phyloP scores from a whole-genome alignment of 2,113 vertebrate genomes.

The Lycocorax pyrrhopterus region DNA sequence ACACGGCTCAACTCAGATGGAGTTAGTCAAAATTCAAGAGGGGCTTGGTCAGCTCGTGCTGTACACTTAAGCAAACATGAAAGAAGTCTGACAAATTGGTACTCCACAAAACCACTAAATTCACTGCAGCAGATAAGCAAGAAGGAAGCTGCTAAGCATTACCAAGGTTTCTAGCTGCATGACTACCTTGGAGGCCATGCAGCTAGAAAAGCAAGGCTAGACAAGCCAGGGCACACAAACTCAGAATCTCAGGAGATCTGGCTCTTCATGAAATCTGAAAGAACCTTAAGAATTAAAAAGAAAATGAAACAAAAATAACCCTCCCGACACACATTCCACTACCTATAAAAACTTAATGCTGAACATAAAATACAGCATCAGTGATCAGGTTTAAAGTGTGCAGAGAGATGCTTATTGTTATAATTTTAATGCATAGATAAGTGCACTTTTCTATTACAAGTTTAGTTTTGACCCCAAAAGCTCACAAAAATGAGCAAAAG shows the following conservation, averaged over 20 bases:
- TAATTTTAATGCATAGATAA: not conserved
- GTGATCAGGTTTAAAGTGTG: not conserved
- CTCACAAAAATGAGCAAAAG: not conserved
- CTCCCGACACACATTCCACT: not conserved
- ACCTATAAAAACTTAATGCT: not conserved
- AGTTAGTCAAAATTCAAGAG: not conserved
- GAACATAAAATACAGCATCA: not conserved
- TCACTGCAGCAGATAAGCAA: not conserved
- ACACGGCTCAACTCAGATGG: not conserved
- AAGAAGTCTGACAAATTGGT: not conserved
- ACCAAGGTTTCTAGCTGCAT: not conserved
- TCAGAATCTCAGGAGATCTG: not conserved
- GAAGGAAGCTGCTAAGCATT: not conserved
- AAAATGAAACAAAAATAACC: not conserved
- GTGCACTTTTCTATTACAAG: not conserved
- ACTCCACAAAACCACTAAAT: not conserved
- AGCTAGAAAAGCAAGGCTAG: not conserved
- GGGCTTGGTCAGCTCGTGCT: not conserved
- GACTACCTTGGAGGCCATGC: not conserved
- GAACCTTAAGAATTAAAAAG: not conserved
- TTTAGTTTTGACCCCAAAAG: not conserved
- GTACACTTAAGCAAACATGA: not conserved
- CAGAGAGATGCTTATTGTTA: not conserved
- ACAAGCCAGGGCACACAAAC: not conserved
- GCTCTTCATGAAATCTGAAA: not conserved